Base-by-base conservation (phyloP, 2,113 vertebrate species). In the Syngnathoides biaculeatus region DNA sequence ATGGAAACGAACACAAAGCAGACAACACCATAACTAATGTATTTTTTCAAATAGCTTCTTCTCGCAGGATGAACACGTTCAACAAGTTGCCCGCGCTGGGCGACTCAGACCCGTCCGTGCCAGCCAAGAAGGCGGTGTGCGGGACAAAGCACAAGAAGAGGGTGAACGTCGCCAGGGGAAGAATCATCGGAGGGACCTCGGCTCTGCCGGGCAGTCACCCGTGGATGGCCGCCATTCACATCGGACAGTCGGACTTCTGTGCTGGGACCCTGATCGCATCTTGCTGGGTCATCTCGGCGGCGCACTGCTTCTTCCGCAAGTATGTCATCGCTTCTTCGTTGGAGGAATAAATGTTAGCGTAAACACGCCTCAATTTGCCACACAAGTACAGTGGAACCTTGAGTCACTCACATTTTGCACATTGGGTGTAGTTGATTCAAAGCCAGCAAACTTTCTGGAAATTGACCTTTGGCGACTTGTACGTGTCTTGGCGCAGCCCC, bases 291-390 rank as follows among this genome's bases (percentile, higher is more conserved):
- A 68, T 95, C 47, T 94, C 97, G 0, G 95, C 96, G 0, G 96
- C 95, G 3, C 97, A 99, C 79, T 99, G 96, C 88, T 98, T 99
- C 80, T 86, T 92, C 50, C 75, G 89, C 90, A 98, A 93, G 97
- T 98, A 91, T 71, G 82, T 20, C 14, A 9, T 3, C 19, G 45
- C 38, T 1, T n/a, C n/a, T n/a, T n/a, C n/a, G n/a, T n/a, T n/a
- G n/a, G n/a, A n/a, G n/a, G 5, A 35, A 35, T 43, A 14, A 11
- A 43, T 43, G 13, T 43, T 43, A 42, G 15, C 13, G 17, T 17
- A 45, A 45, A 17, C 43, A 14, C 5, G 43, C 5, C 13, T 45
- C 15, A 45, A 45, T 17, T 15, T 45, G 13, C 15, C 42, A 45
- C 15, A 45, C 13, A 45, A 4, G 15, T 45, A 45, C 17, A 14